Conservation (phyloP, 2,797 vertebrate genomes). For the Sebastiscus albofasciatus region DNA sequence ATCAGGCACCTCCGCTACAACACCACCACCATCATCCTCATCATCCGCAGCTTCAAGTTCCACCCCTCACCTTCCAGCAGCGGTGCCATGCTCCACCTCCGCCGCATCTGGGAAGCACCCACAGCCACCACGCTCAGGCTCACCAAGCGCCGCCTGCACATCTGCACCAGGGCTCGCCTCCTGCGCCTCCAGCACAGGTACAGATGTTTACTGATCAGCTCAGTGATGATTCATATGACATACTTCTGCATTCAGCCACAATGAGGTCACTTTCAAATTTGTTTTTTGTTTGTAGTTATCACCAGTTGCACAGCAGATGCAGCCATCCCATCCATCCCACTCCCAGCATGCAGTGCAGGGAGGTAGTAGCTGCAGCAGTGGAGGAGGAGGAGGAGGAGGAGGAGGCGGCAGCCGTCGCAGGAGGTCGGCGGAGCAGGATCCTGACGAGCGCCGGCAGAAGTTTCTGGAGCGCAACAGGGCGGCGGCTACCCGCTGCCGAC, state of each 20-base stretch:
- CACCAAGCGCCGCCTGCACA: slow-evolving; percentile 91
- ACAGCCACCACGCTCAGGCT: slow-evolving; percentile 87
- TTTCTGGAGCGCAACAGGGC: slow-evolving; percentile 98
- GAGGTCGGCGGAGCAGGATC: slow-evolving; percentile 92
- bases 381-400: slow-evolving; percentile 28
- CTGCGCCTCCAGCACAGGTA: slow-evolving; percentile 82
- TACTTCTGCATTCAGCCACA: not conserved
- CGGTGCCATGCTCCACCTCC: slow-evolving; percentile 86
- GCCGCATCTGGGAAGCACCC: slow-evolving; percentile 83
- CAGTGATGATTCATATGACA: not conserved
- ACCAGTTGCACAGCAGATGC: slow-evolving; percentile 89
- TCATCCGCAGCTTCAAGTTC: slow-evolving; percentile 79
- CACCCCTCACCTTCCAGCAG: slow-evolving; percentile 88
- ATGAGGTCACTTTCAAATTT: not conserved
- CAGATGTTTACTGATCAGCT: not conserved
- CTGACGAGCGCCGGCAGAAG: slow-evolving; percentile 95
- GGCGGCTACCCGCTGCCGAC: slow-evolving; percentile 96
- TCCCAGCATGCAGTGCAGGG: slow-evolving; percentile 85
- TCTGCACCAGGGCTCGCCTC: slow-evolving; percentile 85
- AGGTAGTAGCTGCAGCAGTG: slow-evolving; percentile 69
- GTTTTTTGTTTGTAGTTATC: slow-evolving; percentile 81
- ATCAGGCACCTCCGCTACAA: slow-evolving; percentile 88
- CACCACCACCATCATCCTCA: slow-evolving; percentile 87
- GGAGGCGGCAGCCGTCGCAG: slow-evolving; percentile 68
- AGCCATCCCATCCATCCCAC: slow-evolving; percentile 82